Evolutionary conservation across 2,113 vertebrate species (phyloP), one percentile per base, ranked within the genome.

Genomic region (Edolisoma coerulescens): DNA sequence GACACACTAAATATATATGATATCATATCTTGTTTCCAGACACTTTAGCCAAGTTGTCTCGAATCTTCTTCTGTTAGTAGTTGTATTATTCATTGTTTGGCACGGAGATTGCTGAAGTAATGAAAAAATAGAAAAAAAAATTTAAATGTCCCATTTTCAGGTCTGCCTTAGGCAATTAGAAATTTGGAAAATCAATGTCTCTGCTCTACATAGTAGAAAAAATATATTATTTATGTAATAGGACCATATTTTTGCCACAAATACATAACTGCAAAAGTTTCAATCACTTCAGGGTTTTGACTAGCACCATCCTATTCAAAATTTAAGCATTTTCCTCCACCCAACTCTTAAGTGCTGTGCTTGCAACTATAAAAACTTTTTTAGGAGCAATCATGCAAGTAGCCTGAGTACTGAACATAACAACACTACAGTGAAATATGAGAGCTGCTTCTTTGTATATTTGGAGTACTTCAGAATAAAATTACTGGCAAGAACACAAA

Each of bases 171-270:
- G 23, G 71, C 90, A 86, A 67, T 89, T 90, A 90, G 21, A 63
- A 84, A 77, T 92, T 67, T 80, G 59, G 42, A 92, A 95, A 90
- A 95, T 86, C 82, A 59, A 93, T 93, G n/a, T 37, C 23, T 30
- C 39, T 63, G 21, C 50, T 69, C 45, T 69, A 49, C 57, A 45
- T 13, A 67, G 71, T 83, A 83, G 50, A 77, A 94, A 90, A 74
- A 67, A 84, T 80, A 9, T 68, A 95, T 93, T 94, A 93, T 86
- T 95, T 27, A 94, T 94, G 42, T 69, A 83, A 52, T 42, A 49
- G 23, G 37, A 41, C 33, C 23, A 8, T 87, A 83, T 79, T 94
- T 90, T 95, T 92, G 57, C 61, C 11, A 56, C n/a, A 73, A 83
- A 77, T 63, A 52, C 10, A 5, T 74, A 74, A 67, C 52, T 81